A percentile compares a stretch with the other conserved stretches of the same genome.
Evolutionary conservation across 2,797 vertebrate species (phyloP).

Genomic region (Acrossocheilus wenchowensis): DNA sequence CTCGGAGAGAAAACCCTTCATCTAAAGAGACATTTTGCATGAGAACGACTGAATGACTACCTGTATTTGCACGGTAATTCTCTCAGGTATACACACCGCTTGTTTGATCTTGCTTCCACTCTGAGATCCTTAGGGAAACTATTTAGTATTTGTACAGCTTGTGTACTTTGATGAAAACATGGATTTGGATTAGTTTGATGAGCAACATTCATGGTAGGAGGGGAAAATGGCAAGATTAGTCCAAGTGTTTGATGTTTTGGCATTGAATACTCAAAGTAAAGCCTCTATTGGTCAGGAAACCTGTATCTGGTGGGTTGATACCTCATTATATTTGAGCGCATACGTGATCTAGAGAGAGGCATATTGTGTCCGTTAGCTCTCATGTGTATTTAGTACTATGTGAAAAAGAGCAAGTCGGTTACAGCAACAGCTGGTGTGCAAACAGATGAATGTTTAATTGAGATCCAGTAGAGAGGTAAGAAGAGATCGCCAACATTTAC

Average conservation of each 20-base stretch:
- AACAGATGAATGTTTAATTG: slow-evolving; percentile 51
- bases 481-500: slow-evolving; percentile 27
- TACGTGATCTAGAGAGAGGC: neutral
- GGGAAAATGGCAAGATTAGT: neutral
- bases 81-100: neutral
- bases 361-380: slow-evolving; percentile 12
- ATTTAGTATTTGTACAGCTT: slow-evolving; percentile 25
- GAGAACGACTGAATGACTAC: neutral
- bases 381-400: slow-evolving; percentile 6
- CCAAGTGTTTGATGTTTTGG: slow-evolving; percentile 14
- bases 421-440: slow-evolving; percentile 42
- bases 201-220: slow-evolving; percentile 15
- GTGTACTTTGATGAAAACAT: slow-evolving; percentile 30
- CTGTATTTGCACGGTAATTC: neutral
- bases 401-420: slow-evolving; percentile 9
- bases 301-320: neutral
- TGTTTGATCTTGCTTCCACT: slow-evolving; percentile 27
- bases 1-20: neutral
- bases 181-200: slow-evolving; percentile 32
- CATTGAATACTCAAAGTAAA: slow-evolving; percentile 22
- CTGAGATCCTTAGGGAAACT: slow-evolving; percentile 28
- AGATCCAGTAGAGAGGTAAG: slow-evolving; percentile 17
- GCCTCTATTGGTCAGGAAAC: slow-evolving; percentile 12
- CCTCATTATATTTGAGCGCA: slow-evolving; percentile 2
- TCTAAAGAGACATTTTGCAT: slow-evolving; percentile 14